Evolutionary conservation across 1,140 invertebrate species (phyloP), one percentile per base, ranked within the genome.

Genomic region (Bombus confusus): DNA sequence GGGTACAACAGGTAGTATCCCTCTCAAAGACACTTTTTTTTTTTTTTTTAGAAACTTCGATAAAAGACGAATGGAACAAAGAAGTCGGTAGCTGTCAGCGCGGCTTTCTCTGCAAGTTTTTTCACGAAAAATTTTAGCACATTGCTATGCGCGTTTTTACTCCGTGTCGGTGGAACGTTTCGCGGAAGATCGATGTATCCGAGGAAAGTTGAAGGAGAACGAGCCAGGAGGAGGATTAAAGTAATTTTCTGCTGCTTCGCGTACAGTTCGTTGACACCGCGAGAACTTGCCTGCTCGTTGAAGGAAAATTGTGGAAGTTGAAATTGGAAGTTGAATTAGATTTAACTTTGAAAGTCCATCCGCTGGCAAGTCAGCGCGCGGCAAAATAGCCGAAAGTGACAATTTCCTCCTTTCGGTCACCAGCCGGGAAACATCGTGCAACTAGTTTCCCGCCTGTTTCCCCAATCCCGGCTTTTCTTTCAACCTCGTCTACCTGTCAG

Each of bases 261-360:
- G 79, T 25, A 34, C 81, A 77, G 73, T 76, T 83, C 28, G 39
- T 39, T 25, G 80, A 83, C 80, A 57, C 71, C 71, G 59, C 25
- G 52, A 31, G 34, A 83, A 77, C 62, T 77, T 77, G 43, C 34
- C 72, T 47, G 41, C 73, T 66, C 62, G 81, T 83, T n/a, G 71
- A 37, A 47, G 43, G 74, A 69, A 77, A 77, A 77, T 83, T 68
- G 81, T 57, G 81, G 73, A 83, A 83, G 73, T 83, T 57, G 43
- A 47, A 37, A 83, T 83, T 83, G 73, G 62, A 77, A 83, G 81
- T 83, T 83, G 81, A 83, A 83, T 83, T 83, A 83, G 73, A 83
- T 83, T 83, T 69, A 83, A 83, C 73, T 83, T 83, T 3, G 73
- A 69, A 83, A 78, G 73, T 69, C 62, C 43, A 28, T 57, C 73